Conservation (phyloP, 2,888 invertebrate species). For the Crossocerus cetratus region DNA sequence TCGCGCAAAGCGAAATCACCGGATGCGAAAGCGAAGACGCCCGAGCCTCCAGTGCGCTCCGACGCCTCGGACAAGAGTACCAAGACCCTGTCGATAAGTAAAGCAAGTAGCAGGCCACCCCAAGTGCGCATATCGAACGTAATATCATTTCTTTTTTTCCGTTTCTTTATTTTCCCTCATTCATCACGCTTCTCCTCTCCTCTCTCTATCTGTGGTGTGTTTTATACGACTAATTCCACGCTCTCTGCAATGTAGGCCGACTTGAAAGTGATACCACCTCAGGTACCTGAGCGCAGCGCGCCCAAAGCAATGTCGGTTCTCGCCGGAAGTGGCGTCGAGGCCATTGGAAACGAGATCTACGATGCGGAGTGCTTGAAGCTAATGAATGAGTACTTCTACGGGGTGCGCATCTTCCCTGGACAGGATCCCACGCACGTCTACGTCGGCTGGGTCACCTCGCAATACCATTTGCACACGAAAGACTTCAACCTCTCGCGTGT, state of each 20-base stretch:
- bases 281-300: conserved; percentile 82
- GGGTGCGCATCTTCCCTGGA: conserved; percentile 92
- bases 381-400: conserved; percentile 99
- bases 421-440: conserved; percentile 97
- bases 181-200: background rate
- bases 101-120: conserved; percentile 65
- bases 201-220: too few relatives aligned
- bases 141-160: conserved; percentile 35
- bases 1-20: conserved; percentile 84
- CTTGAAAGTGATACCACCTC: conserved; percentile 81
- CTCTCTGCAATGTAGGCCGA: conserved; percentile 77
- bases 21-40: conserved; percentile 82
- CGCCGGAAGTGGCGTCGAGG: conserved; percentile 85
- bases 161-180: background rate
- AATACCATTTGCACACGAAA: conserved; percentile 94
- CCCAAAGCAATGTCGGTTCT: conserved; percentile 84
- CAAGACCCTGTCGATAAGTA: conserved; percentile 58
- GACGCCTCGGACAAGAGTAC: conserved; percentile 69
- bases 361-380: conserved; percentile 91
- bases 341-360: conserved; percentile 91
- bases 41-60: conserved; percentile 81
- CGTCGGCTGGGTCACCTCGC: conserved; percentile 99
- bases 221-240: background rate
- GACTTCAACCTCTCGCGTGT: conserved; percentile 94
- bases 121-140: conserved; percentile 76